A percentile compares a stretch with the other conserved stretches of the same genome.
Conservation (phyloP, 1,140 invertebrate species). For the Pogonognathellus flavescens region DNA sequence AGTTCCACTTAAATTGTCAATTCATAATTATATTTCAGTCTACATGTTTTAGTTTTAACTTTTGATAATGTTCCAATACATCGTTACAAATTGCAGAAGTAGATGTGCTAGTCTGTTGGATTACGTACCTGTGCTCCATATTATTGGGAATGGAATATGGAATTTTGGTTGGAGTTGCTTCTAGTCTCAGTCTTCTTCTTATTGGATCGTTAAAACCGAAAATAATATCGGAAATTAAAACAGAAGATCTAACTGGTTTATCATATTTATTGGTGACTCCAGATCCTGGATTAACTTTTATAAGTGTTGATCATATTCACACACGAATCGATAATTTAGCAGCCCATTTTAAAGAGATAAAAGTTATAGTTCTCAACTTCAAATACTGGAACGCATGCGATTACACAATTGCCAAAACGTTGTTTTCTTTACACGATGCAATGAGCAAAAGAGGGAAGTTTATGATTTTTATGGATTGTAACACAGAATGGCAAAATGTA, state of each 20-base stretch:
- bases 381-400: slow-evolving; percentile 59
- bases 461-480: slow-evolving; percentile 39
- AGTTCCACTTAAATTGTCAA: no score
- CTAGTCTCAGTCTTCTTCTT: slow-evolving; percentile 86
- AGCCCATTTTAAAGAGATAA: slow-evolving; percentile 31
- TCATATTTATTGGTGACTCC: slow-evolving; percentile 83
- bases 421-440: slow-evolving; percentile 52
- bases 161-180: slow-evolving; percentile 86
- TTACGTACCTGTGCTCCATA: slow-evolving; percentile 87
- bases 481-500: slow-evolving; percentile 1
- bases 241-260: slow-evolving; percentile 72
- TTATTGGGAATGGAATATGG: slow-evolving; percentile 89
- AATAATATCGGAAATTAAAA: slow-evolving; percentile 10
- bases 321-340: slow-evolving; percentile 74
- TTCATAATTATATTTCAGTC: no score
- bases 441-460: slow-evolving; percentile 56
- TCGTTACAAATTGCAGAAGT: slow-evolving; percentile 73
- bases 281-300: slow-evolving; percentile 87
- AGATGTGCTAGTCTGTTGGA: slow-evolving; percentile 82
- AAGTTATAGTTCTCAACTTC: slow-evolving; percentile 54
- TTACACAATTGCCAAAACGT: slow-evolving; percentile 59
- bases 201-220: slow-evolving; percentile 68
- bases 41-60: no score
- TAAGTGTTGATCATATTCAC: slow-evolving; percentile 87
- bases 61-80: background rate